Evolutionary conservation across 1,140 invertebrate genomes (phyloP), one percentile per base, ranked within the genome.

Genomic region (Leptinotarsa undecemlineata): DNA sequence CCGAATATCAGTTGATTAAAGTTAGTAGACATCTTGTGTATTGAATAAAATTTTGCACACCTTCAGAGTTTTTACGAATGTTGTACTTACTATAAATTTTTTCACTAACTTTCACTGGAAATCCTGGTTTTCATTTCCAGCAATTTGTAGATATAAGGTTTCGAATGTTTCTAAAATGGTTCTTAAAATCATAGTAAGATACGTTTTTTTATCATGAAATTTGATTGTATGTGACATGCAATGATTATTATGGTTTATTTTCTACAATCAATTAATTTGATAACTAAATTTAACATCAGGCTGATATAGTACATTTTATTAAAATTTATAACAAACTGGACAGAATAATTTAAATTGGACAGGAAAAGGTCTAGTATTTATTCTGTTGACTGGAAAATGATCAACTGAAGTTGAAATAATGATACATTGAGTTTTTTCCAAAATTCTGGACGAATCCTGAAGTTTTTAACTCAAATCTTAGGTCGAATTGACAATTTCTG

Each of bases 321-420:
- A 70, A 47, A 61, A 64, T 63, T 72, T 57, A 57, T 76, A 74
- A 76, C 67, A 77, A 80, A 76, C 71, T 81, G 80, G 80, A 81
- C 78, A 81, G 80, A 81, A 77, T 80, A 71, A 67, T 75, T 80
- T 75, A 73, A 77, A 77, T 77, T 81, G 80, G 80, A 81, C 80
- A 81, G 73, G 79, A 77, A 76, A 74, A 81, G 79, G 80, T 81
- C 72, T 81, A 81, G 80, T 79, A 76, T 77, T 75, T 81, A 80
- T 81, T 81, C 63, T 80, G 68, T 71, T 77, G 76, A 79, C 76
- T 73, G 47, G 72, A 51, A 33, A 33, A 70, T 79, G 64, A 75
- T 71, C 71, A 71, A 68, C 69, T 61, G 74, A 77, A 73, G 76
- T 33, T 47, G n/a, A 33, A n/a, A 68, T 17, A 68, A 68, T 68